A percentile compares a stretch with the other conserved stretches of the same genome.
These are phyloP conservation scores for Cydia splendana DNA, from an alignment of 1,140 invertebrate genomes.

Conservation along the genomic window DNA sequence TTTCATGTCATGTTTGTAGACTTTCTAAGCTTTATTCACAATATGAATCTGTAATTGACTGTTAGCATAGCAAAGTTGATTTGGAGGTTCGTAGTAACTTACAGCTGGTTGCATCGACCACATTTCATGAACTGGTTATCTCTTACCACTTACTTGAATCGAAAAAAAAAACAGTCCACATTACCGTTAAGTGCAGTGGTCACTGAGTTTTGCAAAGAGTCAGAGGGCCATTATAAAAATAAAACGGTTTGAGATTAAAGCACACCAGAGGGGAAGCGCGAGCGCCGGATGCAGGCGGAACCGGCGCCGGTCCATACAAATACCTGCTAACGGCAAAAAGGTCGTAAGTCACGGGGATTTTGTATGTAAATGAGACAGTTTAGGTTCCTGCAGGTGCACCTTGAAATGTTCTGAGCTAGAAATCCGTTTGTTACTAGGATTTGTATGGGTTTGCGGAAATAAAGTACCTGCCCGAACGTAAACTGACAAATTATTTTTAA, in stretches of 20 bases:
- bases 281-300: constrained; percentile 28
- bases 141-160: too few relatives aligned
- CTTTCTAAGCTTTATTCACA: too few relatives aligned
- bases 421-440: constrained; percentile 10
- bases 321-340: background rate
- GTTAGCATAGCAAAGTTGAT: too few relatives aligned
- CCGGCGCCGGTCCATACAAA: constrained; percentile 24
- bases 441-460: background rate
- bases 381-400: background rate
- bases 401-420: background rate
- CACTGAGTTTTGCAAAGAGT: background rate
- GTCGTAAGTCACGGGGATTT: background rate
- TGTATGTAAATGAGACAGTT: background rate
- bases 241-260: background rate
- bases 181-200: background rate
- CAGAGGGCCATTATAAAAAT: constrained; percentile 1
- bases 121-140: too few relatives aligned
- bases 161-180: too few relatives aligned
- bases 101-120: too few relatives aligned
- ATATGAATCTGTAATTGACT: too few relatives aligned
- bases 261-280: constrained; percentile 6
- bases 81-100: too few relatives aligned
- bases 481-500: too few relatives aligned
- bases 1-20: too few relatives aligned
- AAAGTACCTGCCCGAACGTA: background rate